Conservation (phyloP, 2,888 invertebrate genomes). For the Clusia tigrina region DNA sequence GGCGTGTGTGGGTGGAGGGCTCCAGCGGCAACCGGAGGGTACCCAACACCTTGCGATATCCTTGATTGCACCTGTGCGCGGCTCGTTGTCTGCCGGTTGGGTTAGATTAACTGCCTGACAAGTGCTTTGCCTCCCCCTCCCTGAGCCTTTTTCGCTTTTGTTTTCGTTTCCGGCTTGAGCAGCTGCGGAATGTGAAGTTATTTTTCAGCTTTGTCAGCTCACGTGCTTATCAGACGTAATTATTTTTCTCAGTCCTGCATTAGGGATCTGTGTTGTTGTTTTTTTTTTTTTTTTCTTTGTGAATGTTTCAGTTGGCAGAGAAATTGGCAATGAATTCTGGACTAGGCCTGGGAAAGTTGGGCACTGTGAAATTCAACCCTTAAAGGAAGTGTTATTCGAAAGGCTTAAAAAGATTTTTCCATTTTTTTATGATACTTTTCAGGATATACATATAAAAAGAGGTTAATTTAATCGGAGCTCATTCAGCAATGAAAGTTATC, state of each 20-base stretch:
- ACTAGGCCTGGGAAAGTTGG: too few relatives aligned
- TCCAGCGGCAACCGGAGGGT: not conserved
- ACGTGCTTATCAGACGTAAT: slow-evolving; percentile 57
- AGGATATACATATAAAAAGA: too few relatives aligned
- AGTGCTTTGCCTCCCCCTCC: too few relatives aligned
- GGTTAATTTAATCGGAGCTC: too few relatives aligned
- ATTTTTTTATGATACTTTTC: too few relatives aligned
- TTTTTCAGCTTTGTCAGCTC: slow-evolving; percentile 32
- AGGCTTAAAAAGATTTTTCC: too few relatives aligned
- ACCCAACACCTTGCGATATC: slow-evolving; percentile 50
- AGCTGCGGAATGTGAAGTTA: slow-evolving; percentile 23
- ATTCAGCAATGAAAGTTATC: too few relatives aligned
- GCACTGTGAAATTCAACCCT: too few relatives aligned
- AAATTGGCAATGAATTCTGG: not conserved
- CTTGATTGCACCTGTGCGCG: slow-evolving; percentile 57
- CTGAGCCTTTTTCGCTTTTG: slow-evolving; percentile 39
- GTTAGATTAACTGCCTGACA: slow-evolving; percentile 60
- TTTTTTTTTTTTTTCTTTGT: not conserved
- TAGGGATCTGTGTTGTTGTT: slow-evolving; percentile 27
- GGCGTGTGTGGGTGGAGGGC: slow-evolving; percentile 8
- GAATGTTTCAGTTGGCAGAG: slow-evolving; percentile 41
- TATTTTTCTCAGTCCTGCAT: slow-evolving; percentile 46
- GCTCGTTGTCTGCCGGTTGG: slow-evolving; percentile 27
- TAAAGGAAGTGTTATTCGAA: too few relatives aligned
- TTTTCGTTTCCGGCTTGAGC: slow-evolving; percentile 23